Percentiles rank a stretch among this genome's conserved stretches.
phyloP scores from a whole-genome alignment of 1,140 invertebrate species.

The Diachasmimorpha longicaudata region DNA sequence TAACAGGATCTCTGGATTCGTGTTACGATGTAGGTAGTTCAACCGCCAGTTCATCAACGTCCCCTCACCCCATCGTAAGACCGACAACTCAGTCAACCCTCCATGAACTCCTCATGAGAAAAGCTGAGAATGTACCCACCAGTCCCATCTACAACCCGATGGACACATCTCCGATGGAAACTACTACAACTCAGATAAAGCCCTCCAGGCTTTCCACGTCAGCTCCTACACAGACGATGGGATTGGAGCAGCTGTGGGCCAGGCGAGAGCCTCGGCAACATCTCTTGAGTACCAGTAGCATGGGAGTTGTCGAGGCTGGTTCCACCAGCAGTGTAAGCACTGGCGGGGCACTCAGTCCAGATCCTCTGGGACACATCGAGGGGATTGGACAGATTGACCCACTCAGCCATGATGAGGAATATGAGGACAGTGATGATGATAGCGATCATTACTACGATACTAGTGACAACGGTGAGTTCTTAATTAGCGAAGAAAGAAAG shows the following conservation, averaged over 20 bases:
- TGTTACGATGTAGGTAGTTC: slow-evolving; percentile 49
- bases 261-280: slow-evolving; percentile 83
- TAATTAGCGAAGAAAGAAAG: background rate
- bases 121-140: slow-evolving; percentile 60
- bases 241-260: slow-evolving; percentile 84
- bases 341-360: slow-evolving; percentile 81
- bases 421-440: slow-evolving; percentile 74
- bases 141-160: slow-evolving; percentile 48
- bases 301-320: slow-evolving; percentile 75
- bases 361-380: slow-evolving; percentile 68
- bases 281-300: slow-evolving; percentile 83
- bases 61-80: slow-evolving; percentile 47
- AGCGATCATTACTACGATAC: slow-evolving; percentile 88
- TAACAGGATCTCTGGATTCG: slow-evolving; percentile 22
- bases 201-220: slow-evolving; percentile 79
- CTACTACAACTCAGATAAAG: slow-evolving; percentile 56
- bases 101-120: slow-evolving; percentile 74
- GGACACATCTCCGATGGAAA: slow-evolving; percentile 51
- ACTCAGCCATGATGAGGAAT: slow-evolving; percentile 82
- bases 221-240: slow-evolving; percentile 77
- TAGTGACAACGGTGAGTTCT: slow-evolving; percentile 73
- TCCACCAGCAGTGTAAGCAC: slow-evolving; percentile 87
- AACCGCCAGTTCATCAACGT: slow-evolving; percentile 58
- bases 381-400: slow-evolving; percentile 81
- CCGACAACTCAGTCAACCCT: slow-evolving; percentile 60